Evolutionary conservation across 2,113 vertebrate genomes (phyloP), one percentile per base, ranked within the genome.

Genomic region (Clupea harengus): DNA sequence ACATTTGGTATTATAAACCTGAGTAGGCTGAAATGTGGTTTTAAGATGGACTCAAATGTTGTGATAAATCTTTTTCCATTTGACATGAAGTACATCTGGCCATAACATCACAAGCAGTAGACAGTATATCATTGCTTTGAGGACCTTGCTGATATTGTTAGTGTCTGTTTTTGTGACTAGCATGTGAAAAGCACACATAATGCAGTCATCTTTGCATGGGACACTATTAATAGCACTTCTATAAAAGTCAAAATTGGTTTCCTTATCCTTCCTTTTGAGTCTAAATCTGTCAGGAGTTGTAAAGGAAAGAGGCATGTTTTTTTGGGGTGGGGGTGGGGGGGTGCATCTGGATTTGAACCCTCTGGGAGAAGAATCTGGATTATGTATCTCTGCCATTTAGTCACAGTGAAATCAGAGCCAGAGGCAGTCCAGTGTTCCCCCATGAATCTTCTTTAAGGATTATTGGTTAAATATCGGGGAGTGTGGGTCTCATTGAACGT

Each of bases 361-460:
- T 64, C 20, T n/a, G 57, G 22, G 64, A 67, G 64, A 83, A 87
- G 87, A 45, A 81, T 85, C 49, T 28, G 82, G 88, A 88, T 88
- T 84, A 64, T 90, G 84, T 88, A 47, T 86, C 87, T 89, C 84
- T 32, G 84, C 67, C 9, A 44, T 82, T 88, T 87, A 87, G 89
- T 91, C 89, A 88, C 81, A 80, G 90, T 88, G 89, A 94, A 93
- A 91, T 92, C 80, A 84, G 88, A 91, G 89, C 90, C 88, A 84
- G 89, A 15, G 83, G 85, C 89, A 67, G 11, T 11, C n/a, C 64
- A 28, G n/a, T 28, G 84, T 90, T 89, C 90, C 84, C 78, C 88
- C 83, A 81, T 92, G 89, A 92, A 90, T 93, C 89, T 90, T 92
- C 84, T 92, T 93, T 91, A 90, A 88, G 90, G 91, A 92, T 90